These are phyloP conservation scores for Phyllostomus discolor DNA, from an alignment of 2,113 vertebrate species.

Conservation along the genomic window DNA sequence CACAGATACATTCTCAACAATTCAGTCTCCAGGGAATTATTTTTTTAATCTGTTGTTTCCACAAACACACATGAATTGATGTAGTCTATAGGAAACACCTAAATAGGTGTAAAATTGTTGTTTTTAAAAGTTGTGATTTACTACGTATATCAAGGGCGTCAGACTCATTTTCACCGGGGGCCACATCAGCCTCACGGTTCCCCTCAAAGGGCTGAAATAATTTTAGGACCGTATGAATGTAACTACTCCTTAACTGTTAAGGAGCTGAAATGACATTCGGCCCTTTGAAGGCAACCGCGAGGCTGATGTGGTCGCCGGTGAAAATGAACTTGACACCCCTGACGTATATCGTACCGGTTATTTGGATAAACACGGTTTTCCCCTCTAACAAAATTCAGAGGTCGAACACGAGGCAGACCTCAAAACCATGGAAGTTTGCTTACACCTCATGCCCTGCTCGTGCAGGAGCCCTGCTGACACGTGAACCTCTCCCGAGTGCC, in stretches of 20 bases:
- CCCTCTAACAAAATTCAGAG: not conserved
- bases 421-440: not conserved
- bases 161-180: no score
- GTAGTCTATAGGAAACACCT: not conserved
- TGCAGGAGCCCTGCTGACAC: not conserved
- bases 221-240: no score
- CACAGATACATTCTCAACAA: not conserved
- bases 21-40: not conserved
- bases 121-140: not conserved
- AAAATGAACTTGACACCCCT: no score
- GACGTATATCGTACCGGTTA: not conserved
- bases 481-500: not conserved
- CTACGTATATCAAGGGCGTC: not conserved
- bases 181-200: no score
- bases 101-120: not conserved
- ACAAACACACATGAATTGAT: not conserved
- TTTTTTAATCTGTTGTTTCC: constrained; percentile 21
- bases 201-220: no score
- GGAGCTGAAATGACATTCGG: no score
- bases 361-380: not conserved
- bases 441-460: not conserved
- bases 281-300: no score
- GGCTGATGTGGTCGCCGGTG: no score
- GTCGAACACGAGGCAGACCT: not conserved
- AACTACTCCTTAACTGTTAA: no score